Conservation (phyloP, 2,113 vertebrate species). For the Meriones unguiculatus region DNA sequence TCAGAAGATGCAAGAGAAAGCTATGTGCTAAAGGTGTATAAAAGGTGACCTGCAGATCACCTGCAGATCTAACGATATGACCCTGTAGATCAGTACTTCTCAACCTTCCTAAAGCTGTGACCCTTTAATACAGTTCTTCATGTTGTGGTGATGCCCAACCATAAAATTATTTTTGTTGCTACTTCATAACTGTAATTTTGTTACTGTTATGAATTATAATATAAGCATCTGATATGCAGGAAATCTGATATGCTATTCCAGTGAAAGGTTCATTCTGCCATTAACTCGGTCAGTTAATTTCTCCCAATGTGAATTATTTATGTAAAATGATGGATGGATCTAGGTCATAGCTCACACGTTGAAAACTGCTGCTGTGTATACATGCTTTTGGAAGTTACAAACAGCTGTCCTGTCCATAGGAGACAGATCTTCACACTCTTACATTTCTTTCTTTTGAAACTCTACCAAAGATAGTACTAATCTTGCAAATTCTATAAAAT, state of each 20-base stretch:
- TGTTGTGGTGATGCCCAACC: neutral
- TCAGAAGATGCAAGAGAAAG: constrained; percentile 26
- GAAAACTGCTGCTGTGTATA: neutral
- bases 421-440: neutral
- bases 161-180: neutral
- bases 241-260: neutral
- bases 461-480: neutral
- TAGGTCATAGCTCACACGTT: neutral
- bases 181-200: neutral
- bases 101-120: neutral
- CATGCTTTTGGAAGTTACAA: neutral
- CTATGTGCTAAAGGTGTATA: neutral
- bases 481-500: neutral
- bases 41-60: neutral
- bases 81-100: neutral
- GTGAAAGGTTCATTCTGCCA: neutral
- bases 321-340: neutral
- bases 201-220: neutral
- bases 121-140: neutral
- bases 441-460: constrained; percentile 47
- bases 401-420: neutral
- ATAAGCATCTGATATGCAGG: neutral
- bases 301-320: neutral
- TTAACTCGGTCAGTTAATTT: constrained; percentile 14
- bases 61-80: neutral